Evolutionary conservation across 1,140 invertebrate species (phyloP).

Genomic region (Diorhabda carinulata): DNA sequence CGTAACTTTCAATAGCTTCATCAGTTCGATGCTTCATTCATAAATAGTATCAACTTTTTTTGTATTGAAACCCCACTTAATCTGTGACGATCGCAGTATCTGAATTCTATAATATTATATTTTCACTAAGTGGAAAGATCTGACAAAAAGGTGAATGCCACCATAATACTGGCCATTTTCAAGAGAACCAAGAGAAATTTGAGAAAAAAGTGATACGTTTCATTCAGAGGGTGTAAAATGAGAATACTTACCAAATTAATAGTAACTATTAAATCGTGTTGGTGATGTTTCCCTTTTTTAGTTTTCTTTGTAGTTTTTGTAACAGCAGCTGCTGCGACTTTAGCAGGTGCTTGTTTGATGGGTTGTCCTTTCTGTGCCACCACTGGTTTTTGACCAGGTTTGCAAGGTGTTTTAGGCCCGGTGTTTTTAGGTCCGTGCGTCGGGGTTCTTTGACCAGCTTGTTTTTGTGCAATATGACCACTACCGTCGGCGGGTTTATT

Average conservation of each 20-base stretch:
- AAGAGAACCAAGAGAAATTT: no score
- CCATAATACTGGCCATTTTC: no score
- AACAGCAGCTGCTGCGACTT: constrained; percentile 54
- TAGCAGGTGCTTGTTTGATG: constrained; percentile 53
- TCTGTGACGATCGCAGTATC: no score
- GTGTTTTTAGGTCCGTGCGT: constrained; percentile 55
- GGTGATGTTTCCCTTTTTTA: constrained; percentile 75
- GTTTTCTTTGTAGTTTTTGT: constrained; percentile 69
- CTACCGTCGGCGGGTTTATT: constrained; percentile 75
- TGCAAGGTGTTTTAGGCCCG: constrained; percentile 56
- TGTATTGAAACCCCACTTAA: no score
- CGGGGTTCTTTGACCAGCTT: constrained; percentile 56
- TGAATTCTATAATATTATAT: no score
- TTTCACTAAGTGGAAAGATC: no score
- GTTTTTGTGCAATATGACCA: constrained; percentile 64
- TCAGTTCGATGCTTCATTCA: no score
- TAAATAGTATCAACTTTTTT: no score
- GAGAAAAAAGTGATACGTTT: no score
- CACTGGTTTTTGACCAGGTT: constrained; percentile 53
- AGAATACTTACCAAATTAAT: constrained; percentile 68
- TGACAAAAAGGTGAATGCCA: no score
- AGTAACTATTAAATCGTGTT: constrained; percentile 76
- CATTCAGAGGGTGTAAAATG: no score
- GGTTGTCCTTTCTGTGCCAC: constrained; percentile 49
- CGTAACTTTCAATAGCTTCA: no score